Base-by-base conservation (phyloP, 2,113 vertebrate species). In the Vulpes vulpes region DNA sequence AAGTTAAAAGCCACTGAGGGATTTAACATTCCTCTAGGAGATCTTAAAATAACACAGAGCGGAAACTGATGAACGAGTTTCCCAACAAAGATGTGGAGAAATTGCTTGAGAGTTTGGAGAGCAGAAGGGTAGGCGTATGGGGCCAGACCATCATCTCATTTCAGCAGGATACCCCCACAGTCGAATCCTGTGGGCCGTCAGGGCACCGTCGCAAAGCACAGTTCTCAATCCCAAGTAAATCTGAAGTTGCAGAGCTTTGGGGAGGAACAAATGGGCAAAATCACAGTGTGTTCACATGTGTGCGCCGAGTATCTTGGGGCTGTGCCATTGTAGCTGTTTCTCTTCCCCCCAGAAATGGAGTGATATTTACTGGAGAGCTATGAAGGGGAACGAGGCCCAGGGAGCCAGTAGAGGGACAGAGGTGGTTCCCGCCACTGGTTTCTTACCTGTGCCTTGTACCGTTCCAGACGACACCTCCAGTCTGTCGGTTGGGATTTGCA, bases 71-170 rank as follows among this genome's bases (percentile, higher is more conserved):
- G 15, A 5, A 1, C n/a, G 30, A 2, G 3, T 8, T 5, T 43
- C 38, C 51, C 3, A 0, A 32, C 0, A 0, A 2, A 12, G 32
- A 30, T 6, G 16, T 32, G 3, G 23, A 15, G 8, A 27, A 5
- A 23, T 1, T 0, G 1, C 69, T 12, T 0, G 55, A 85, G 73
- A 1, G 11, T 23, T 49, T 32, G 16, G 20, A 30, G 5, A 38
- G 3, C 15, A 1, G 15, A 22, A 0, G 2, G 32, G 25, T 3
- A 2, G 1, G 17, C 0, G 0, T 30, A 4, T 0, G 7, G 9
- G 62, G 23, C 22, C 17, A 4, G 64, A 3, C 2, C 2, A 2
- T 7, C 38, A 0, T 30, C 17, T 2, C n/a, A 0, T 16, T 35
- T n/a, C 23, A 27, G 38, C 67, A 35, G 19, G 84, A 27, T 2